A percentile compares a stretch with the other conserved stretches of the same genome.
Evolutionary conservation across 1,140 invertebrate genomes (phyloP).

Genomic region (Sycophaga agraensis): DNA sequence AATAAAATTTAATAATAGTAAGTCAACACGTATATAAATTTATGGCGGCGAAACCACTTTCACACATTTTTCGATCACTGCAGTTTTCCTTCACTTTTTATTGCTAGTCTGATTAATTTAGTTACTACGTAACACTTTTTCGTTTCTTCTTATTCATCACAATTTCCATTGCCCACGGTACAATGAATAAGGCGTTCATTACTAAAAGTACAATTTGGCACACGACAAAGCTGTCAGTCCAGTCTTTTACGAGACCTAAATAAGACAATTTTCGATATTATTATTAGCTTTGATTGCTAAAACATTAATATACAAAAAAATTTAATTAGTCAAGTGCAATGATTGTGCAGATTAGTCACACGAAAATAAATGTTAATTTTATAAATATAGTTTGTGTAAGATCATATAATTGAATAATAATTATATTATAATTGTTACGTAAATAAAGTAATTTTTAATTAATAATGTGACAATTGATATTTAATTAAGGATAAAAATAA

Average conservation of each 20-base stretch:
- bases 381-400: too few relatives aligned
- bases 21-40: conserved; percentile 3
- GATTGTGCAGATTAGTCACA: too few relatives aligned
- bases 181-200: conserved; percentile 45
- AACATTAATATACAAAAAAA: too few relatives aligned
- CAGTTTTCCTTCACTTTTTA: background rate
- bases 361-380: too few relatives aligned
- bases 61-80: background rate
- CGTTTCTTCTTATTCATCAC: conserved; percentile 29
- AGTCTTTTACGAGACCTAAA: conserved; percentile 54
- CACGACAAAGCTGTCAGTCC: conserved; percentile 47
- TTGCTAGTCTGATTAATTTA: background rate
- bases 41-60: conserved; percentile 6
- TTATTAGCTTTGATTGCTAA: too few relatives aligned
- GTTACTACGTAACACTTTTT: conserved; percentile 27
- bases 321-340: too few relatives aligned
- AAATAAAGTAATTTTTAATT: too few relatives aligned
- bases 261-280: too few relatives aligned
- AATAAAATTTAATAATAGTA: conserved; percentile 12
- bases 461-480: too few relatives aligned
- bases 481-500: too few relatives aligned
- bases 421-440: too few relatives aligned
- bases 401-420: too few relatives aligned
- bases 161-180: conserved; percentile 51
- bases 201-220: conserved; percentile 46